phyloP scores from a whole-genome alignment of 2,797 vertebrate species.

The Paratrypauchen microcephalus region DNA sequence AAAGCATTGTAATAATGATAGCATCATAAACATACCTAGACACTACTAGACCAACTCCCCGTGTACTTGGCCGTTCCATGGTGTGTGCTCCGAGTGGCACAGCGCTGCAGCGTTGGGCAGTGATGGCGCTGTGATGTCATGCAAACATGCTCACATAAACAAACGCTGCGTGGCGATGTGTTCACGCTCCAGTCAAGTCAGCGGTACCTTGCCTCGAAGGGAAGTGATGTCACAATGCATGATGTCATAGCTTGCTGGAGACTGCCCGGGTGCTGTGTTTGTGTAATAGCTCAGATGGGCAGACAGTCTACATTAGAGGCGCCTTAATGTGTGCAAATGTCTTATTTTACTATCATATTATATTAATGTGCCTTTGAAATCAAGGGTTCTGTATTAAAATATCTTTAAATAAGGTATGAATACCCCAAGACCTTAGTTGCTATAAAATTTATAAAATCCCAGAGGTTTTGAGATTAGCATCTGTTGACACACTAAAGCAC shows the following conservation, averaged over 20 bases:
- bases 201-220: constrained; percentile 67
- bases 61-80: constrained; percentile 59
- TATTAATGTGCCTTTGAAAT: background rate
- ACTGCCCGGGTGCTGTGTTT: constrained; percentile 47
- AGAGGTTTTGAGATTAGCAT: background rate
- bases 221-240: constrained; percentile 71
- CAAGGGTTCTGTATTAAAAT: background rate
- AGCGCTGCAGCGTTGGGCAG: constrained; percentile 60
- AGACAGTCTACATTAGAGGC: constrained; percentile 28
- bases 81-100: constrained; percentile 62
- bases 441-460: background rate
- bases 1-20: constrained; percentile 12
- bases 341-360: background rate
- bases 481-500: background rate
- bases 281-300: constrained; percentile 45
- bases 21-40: constrained; percentile 21
- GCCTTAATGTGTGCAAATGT: constrained; percentile 15
- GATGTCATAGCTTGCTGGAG: constrained; percentile 60
- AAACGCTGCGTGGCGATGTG: constrained; percentile 48
- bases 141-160: constrained; percentile 39
- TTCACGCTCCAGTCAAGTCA: constrained; percentile 60
- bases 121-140: constrained; percentile 69
- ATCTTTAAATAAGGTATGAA: background rate
- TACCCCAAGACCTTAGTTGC: no score
- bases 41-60: constrained; percentile 36